Evolutionary conservation across 2,888 invertebrate genomes (phyloP), one percentile per base, ranked within the genome.

Genomic region (Scaptomyza polygonia): DNA sequence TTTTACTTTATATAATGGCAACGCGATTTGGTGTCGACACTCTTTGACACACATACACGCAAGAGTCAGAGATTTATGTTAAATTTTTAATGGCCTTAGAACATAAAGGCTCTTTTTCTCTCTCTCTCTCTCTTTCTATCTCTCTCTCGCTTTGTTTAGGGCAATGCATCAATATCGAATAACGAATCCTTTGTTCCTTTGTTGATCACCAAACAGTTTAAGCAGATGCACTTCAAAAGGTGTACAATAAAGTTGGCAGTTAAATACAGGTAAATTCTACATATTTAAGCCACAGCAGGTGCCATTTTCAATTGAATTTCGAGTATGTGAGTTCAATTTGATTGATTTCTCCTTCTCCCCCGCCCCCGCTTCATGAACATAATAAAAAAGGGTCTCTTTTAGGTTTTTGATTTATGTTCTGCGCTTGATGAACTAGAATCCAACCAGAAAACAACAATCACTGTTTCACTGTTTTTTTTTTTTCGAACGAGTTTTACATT

Each of bases 151-250:
- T n/a, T n/a, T n/a, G n/a, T n/a, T n/a, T n/a, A 21, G 3, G 3
- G 67, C 67, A 76, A 83, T 80, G 77, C 70, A 83, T 86, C 80
- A 83, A 83, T 79, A 67, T 81, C 64, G 56, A 61, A 78, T 72
- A 6, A 6, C 45, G 57, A 79, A 68, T 67, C 71, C 57, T 6
- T 70, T 64, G 64, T 66, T 42, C 70, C 61, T 66, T 76, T 52
- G 32, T 18, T 34, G 16, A 64, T 59, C 77, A 43, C 56, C 56
- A 47, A 39, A 45, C 47, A 57, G 36, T 55, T 48, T 53, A 72
- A 62, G 58, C 73, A 73, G 72, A 51, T 73, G 72, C 67, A 77
- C 45, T 61, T 48, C 58, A 44, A 47, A 53, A 29, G 18, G 36
- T n/a, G n/a, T n/a, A n/a, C n/a, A n/a, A n/a, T n/a, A n/a, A n/a